A percentile compares a stretch with the other conserved stretches of the same genome.
These are phyloP conservation scores for Scolopax rusticola DNA, from an alignment of 2,797 vertebrate species.

Conservation along the genomic window DNA sequence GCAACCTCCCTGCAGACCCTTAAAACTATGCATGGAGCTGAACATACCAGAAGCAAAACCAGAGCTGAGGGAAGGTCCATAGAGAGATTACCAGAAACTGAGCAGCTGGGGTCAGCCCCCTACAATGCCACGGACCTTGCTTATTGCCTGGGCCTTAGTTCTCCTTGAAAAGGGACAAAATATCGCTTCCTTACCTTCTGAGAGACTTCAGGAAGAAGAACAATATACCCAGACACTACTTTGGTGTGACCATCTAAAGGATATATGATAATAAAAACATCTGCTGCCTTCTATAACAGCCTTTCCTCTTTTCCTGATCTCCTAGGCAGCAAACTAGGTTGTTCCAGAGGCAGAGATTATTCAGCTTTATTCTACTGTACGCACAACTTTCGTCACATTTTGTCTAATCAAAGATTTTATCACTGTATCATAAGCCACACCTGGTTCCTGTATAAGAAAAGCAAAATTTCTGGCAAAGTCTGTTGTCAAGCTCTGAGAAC, in stretches of 20 bases:
- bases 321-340: constrained; percentile 21
- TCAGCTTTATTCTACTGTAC: background rate
- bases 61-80: background rate
- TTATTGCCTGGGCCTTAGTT: background rate
- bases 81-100: background rate
- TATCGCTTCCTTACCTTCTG: background rate
- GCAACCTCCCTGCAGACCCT: background rate
- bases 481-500: constrained; percentile 7
- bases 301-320: constrained; percentile 38
- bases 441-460: constrained; percentile 54
- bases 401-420: constrained; percentile 57
- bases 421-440: constrained; percentile 39
- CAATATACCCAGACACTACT: background rate
- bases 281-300: background rate
- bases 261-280: constrained; percentile 47
- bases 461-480: constrained; percentile 31
- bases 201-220: constrained; percentile 24
- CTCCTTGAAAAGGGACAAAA: background rate
- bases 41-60: background rate
- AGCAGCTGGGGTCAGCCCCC: background rate
- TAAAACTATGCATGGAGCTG: background rate
- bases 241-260: constrained; percentile 30
- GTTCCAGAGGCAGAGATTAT: constrained; percentile 7
- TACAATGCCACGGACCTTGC: background rate
- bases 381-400: constrained; percentile 18